phyloP scores from a whole-genome alignment of 2,888 invertebrate genomes.

The Xanthia icteritia region DNA sequence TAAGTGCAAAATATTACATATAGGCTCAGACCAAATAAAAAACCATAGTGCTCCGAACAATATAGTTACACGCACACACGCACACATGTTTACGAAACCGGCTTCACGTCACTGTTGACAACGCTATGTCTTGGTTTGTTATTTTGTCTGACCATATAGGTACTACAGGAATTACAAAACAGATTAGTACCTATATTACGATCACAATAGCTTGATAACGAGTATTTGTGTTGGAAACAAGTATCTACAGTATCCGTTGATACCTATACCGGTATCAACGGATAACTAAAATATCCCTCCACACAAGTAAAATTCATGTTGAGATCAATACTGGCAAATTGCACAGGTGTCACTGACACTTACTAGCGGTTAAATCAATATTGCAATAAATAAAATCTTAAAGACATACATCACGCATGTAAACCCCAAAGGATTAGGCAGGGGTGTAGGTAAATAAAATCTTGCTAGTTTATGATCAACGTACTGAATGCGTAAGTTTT shows the following conservation, averaged over 20 bases:
- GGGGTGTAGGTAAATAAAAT: neutral
- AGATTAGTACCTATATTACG: neutral
- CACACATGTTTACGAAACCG: too few species aligned
- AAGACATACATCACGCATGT: neutral
- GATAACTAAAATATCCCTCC: neutral
- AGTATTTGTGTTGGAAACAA: neutral
- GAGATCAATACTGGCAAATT: neutral
- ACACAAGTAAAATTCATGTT: neutral
- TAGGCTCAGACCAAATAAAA: too few species aligned
- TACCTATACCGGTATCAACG: neutral
- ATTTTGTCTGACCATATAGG: too few species aligned
- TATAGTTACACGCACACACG: too few species aligned
- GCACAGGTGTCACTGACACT: neutral
- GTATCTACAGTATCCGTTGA: too few species aligned
- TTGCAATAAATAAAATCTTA: neutral
- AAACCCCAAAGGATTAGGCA: neutral
- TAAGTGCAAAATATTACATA: neutral
- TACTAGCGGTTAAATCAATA: neutral
- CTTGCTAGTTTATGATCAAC: neutral
- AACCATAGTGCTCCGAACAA: too few species aligned
- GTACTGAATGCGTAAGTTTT: conserved; percentile 1
- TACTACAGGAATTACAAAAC: neutral
- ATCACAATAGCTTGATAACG: conserved; percentile 5
- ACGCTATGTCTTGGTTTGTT: too few species aligned
- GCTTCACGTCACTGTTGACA: too few species aligned